These are phyloP conservation scores for Erebia epiphron DNA, from an alignment of 2,888 invertebrate species.

Conservation along the genomic window DNA sequence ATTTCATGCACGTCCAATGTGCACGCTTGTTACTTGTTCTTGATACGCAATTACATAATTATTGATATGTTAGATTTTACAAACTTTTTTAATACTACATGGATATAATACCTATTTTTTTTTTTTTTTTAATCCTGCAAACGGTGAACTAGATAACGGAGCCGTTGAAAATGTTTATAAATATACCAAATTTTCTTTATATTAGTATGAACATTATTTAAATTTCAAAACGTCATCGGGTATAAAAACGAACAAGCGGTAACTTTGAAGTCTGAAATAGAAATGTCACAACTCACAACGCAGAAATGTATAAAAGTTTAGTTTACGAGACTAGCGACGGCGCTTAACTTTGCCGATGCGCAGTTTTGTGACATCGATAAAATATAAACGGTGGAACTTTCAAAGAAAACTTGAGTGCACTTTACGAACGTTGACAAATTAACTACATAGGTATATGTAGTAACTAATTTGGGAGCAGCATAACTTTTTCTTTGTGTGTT, in stretches of 20 bases:
- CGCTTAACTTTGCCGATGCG: constrained; percentile 52
- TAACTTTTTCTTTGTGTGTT: background rate
- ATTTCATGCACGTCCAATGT: too few species aligned
- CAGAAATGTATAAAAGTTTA: constrained; percentile 58
- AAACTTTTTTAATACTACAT: background rate
- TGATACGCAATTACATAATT: too few species aligned
- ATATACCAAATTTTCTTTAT: constrained; percentile 23
- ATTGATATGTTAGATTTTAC: too few species aligned
- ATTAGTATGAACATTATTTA: constrained; percentile 27
- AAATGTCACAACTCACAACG: constrained; percentile 62
- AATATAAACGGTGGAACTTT: constrained; percentile 41
- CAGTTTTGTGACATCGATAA: constrained; percentile 44
- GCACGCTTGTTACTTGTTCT: too few species aligned
- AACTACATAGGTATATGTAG: background rate
- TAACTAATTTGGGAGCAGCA: background rate
- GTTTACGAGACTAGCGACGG: constrained; percentile 52
- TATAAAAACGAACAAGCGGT: constrained; percentile 45
- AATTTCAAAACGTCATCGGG: constrained; percentile 31
- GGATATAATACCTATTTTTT: background rate
- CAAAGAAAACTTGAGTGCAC: constrained; percentile 34
- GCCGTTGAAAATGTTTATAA: constrained; percentile 8
- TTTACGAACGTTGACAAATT: constrained; percentile 25
- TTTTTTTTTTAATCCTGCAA: background rate
- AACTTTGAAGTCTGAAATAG: constrained; percentile 62
- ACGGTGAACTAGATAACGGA: constrained; percentile 6